Percentiles rank a stretch among this genome's conserved stretches.
These are phyloP conservation scores for Deilephila porcellus DNA, from an alignment of 2,888 invertebrate species.

Conservation along the genomic window DNA sequence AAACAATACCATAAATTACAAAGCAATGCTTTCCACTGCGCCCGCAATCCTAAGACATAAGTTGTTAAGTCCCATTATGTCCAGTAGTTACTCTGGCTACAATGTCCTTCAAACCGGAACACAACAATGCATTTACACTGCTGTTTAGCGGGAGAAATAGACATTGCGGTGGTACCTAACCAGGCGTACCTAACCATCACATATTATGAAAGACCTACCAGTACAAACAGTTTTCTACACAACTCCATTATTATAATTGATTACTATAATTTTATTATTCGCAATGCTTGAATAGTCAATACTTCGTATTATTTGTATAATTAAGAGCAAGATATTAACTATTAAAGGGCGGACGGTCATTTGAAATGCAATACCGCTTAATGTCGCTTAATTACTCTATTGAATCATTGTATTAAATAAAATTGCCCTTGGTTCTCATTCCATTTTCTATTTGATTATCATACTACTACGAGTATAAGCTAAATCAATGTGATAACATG, in stretches of 20 bases:
- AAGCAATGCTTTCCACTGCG: too few species aligned
- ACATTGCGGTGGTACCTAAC: too few species aligned
- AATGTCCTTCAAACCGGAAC: too few species aligned
- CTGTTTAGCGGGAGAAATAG: too few species aligned
- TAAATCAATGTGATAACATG: not conserved
- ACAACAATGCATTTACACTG: too few species aligned
- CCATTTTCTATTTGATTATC: not conserved
- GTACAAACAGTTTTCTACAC: too few species aligned
- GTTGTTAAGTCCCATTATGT: too few species aligned
- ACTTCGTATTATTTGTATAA: not conserved
- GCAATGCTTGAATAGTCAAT: not conserved
- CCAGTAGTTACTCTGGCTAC: too few species aligned
- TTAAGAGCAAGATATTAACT: not conserved
- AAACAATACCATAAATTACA: too few species aligned
- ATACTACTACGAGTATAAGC: not conserved
- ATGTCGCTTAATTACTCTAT: conserved; percentile 31
- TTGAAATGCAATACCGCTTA: conserved; percentile 10
- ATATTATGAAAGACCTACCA: too few species aligned
- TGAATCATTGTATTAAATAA: conserved; percentile 32
- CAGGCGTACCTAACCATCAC: too few species aligned
- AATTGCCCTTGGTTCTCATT: conserved; percentile 29
- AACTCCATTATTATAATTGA: not conserved
- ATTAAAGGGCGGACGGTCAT: not conserved
- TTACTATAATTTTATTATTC: not conserved
- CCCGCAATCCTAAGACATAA: too few species aligned